These are phyloP conservation scores for Lasius fuliginosus DNA, from an alignment of 2,888 invertebrate species.

Conservation along the genomic window DNA sequence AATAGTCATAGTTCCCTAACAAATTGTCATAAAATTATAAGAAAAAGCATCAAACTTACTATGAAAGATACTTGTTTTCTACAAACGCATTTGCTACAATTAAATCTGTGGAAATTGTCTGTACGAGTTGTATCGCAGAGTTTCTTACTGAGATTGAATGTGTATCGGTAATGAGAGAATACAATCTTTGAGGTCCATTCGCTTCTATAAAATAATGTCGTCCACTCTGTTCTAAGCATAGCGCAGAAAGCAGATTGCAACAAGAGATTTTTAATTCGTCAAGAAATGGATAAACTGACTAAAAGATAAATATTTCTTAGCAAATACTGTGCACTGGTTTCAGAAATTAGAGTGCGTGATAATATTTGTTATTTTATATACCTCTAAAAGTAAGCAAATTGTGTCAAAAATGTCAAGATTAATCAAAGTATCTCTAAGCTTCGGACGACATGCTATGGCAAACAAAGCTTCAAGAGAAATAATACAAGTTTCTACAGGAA, in stretches of 20 bases:
- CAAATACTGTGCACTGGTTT: background rate
- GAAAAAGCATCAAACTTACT: constrained; percentile 68
- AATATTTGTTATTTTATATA: constrained; percentile 54
- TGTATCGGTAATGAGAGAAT: constrained; percentile 69
- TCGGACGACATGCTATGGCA: constrained; percentile 69
- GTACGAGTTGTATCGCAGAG: constrained; percentile 76
- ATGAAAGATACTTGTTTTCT: constrained; percentile 76
- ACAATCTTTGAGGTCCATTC: constrained; percentile 70
- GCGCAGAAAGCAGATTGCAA: constrained; percentile 74
- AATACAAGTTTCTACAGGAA: constrained; percentile 71
- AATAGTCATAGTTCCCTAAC: background rate
- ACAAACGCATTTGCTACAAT: constrained; percentile 73
- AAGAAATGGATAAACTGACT: constrained; percentile 60
- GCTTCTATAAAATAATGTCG: constrained; percentile 69
- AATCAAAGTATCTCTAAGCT: constrained; percentile 66
- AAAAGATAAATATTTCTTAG: constrained; percentile 16
- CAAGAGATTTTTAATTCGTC: constrained; percentile 78
- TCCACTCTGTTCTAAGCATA: constrained; percentile 72
- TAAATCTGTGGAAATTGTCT: constrained; percentile 74
- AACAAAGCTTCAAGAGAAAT: constrained; percentile 70
- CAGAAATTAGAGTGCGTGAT: background rate
- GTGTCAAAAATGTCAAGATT: constrained; percentile 72
- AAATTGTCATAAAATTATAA: constrained; percentile 6
- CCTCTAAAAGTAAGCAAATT: constrained; percentile 76
- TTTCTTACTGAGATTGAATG: constrained; percentile 76